Base-by-base conservation (phyloP, 2,113 vertebrate genomes). In the Halcyon malimbica region DNA sequence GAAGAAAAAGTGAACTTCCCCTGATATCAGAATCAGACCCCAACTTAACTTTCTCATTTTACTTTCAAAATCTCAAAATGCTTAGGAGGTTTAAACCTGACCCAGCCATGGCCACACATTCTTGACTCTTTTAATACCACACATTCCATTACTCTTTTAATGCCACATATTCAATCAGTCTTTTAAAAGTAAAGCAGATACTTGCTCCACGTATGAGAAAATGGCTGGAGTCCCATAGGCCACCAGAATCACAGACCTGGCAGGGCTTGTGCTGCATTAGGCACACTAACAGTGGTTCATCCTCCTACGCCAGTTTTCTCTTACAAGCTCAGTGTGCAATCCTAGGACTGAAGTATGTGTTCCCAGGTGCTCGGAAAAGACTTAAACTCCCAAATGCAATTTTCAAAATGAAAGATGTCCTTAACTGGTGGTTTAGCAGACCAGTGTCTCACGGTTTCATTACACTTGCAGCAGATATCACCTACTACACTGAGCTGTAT, bases 281-380 rank as follows among this genome's bases (percentile, higher is more conserved):
- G 8, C 41, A 18, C 53, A 6, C 2, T 6, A 53, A 46, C 37
- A 37, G 9, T 2, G 6, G 53, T 13, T 50, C 28, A 12, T 20
- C 39, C 33, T 33, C 29, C 50, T 35, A 12, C 5, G 23, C 35
- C 42, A 37, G 10, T 11, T 67, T 80, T 81, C 73, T 51, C 53
- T 33, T n/a, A 31, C 2, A 11, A 6, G 48, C 16, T 56, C 63
- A 9, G 25, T 24, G n/a, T 5, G 48, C 59, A 16, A 1, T 21
- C 21, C 74, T 50, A 24, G 26, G 16, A 75, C 15, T 46, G 9
- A 2, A 0, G 4, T 1, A 3, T 12, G 18, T 29, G 35, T 51
- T 85, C 42, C 56, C 80, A 93, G 33, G 41, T 53, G 74, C 53
- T 89, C 59, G 53, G 37, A 69, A 79, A 63, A 73, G 29, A 81